Evolutionary conservation across 2,797 vertebrate genomes (phyloP).

Genomic region (Acanthurus tractus): DNA sequence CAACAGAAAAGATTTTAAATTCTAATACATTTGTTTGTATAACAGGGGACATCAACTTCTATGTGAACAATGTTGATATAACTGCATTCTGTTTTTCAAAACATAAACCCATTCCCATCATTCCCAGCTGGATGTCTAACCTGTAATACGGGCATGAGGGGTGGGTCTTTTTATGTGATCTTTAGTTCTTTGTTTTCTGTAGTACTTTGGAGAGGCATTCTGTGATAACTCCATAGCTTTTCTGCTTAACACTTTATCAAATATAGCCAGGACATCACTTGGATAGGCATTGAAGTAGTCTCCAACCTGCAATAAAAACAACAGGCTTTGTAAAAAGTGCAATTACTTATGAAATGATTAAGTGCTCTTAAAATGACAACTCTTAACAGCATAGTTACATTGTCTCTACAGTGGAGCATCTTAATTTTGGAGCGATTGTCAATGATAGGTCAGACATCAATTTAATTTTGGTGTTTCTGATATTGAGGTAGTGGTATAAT

Average conservation of each 20-base stretch:
- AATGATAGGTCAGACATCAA: too few species aligned
- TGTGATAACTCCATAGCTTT: constrained; percentile 78
- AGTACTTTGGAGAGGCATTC: constrained; percentile 26
- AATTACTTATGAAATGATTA: not conserved
- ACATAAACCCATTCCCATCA: not conserved
- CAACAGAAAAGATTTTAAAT: not conserved
- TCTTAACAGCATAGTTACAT: too few species aligned
- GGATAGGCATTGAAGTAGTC: constrained; percentile 94
- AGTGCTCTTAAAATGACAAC: not conserved
- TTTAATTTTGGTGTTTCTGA: too few species aligned
- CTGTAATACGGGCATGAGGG: constrained; percentile 92
- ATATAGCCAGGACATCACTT: constrained; percentile 87
- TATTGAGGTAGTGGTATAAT: too few species aligned
- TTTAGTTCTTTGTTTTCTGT: not conserved
- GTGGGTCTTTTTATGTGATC: constrained; percentile 81
- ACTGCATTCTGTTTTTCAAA: not conserved
- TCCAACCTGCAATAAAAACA: constrained; percentile 74
- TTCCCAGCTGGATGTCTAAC: too few species aligned
- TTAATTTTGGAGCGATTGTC: too few species aligned
- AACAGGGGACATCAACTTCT: not conserved
- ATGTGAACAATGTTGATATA: not conserved
- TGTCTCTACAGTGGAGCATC: too few species aligned
- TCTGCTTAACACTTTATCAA: constrained; percentile 89
- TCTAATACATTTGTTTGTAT: not conserved
- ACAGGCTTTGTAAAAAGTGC: not conserved